Conservation (phyloP, 2,113 vertebrate species). For the Aviceda subcristata region DNA sequence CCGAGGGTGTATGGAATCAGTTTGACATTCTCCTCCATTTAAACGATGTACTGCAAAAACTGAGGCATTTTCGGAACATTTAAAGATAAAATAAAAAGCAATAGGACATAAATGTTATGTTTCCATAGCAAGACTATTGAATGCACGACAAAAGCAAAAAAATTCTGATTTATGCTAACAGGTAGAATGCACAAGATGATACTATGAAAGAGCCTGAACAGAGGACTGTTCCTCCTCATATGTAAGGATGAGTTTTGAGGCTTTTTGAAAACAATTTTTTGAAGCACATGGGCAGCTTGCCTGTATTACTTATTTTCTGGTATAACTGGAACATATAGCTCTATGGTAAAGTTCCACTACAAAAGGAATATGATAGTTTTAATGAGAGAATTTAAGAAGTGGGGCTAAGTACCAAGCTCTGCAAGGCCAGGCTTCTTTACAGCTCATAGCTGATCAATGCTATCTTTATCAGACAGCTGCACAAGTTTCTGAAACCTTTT, state of each 20-base stretch:
- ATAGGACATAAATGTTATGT: not conserved
- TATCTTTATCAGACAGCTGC: not conserved
- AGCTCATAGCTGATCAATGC: not conserved
- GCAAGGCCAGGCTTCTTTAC: not conserved
- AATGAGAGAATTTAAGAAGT: not conserved
- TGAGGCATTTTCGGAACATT: not conserved
- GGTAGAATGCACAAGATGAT: not conserved
- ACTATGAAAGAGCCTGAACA: not conserved
- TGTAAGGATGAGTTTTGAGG: fast-evolving
- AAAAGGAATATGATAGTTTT: not conserved
- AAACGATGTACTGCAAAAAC: not conserved
- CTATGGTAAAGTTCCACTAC: not conserved
- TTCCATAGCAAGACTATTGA: not conserved
- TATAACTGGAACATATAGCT: not conserved
- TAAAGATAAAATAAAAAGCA: not conserved
- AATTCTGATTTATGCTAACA: not conserved
- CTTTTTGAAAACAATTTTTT: not conserved
- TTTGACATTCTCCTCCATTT: not conserved
- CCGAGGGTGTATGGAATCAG: not conserved
- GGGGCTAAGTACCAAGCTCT: not conserved
- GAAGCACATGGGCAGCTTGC: not conserved
- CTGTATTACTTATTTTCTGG: not conserved
- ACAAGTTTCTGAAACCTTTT: not conserved
- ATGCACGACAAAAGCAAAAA: not conserved
- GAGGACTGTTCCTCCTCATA: not conserved